phyloP scores from a whole-genome alignment of 2,888 invertebrate genomes.

The Dolichomitus sp. region DNA sequence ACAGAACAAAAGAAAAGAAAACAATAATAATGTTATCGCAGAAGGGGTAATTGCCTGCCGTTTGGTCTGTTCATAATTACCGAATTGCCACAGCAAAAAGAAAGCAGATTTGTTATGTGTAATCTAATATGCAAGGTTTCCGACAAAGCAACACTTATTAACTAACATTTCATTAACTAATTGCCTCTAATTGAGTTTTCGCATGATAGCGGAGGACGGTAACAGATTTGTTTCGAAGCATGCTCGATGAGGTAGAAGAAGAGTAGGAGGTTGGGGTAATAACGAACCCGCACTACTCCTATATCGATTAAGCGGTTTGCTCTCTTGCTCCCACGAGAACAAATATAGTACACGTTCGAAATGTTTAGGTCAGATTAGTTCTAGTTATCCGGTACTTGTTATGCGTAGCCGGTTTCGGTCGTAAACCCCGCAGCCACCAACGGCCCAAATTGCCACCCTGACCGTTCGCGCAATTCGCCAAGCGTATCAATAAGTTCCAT shows the following conservation, averaged over 20 bases:
- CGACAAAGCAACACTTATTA: constrained; percentile 20
- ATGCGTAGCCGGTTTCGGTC: constrained; percentile 67
- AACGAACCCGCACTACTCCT: constrained; percentile 41
- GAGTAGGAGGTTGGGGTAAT: constrained; percentile 9
- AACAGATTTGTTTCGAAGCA: constrained; percentile 56
- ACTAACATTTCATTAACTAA: constrained; percentile 40
- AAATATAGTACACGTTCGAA: constrained; percentile 59
- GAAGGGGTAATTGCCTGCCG: constrained; percentile 4
- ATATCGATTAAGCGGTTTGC: constrained; percentile 55
- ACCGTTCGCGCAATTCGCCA: constrained; percentile 45
- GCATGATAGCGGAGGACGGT: constrained; percentile 15
- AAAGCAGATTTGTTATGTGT: background rate
- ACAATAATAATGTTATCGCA: background rate
- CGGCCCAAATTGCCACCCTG: constrained; percentile 54
- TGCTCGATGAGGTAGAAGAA: background rate
- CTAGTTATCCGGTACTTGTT: constrained; percentile 66
- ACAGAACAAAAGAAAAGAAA: too few species aligned
- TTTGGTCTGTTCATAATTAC: background rate
- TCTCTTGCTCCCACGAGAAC: constrained; percentile 19
- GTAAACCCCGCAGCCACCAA: constrained; percentile 62
- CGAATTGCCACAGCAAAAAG: background rate
- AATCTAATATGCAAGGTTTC: background rate
- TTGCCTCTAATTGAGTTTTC: constrained; percentile 31
- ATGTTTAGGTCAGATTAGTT: constrained; percentile 68
- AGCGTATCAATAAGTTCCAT: constrained; percentile 60